phyloP scores from a whole-genome alignment of 2,888 invertebrate genomes.

The Camponotus fellah region DNA sequence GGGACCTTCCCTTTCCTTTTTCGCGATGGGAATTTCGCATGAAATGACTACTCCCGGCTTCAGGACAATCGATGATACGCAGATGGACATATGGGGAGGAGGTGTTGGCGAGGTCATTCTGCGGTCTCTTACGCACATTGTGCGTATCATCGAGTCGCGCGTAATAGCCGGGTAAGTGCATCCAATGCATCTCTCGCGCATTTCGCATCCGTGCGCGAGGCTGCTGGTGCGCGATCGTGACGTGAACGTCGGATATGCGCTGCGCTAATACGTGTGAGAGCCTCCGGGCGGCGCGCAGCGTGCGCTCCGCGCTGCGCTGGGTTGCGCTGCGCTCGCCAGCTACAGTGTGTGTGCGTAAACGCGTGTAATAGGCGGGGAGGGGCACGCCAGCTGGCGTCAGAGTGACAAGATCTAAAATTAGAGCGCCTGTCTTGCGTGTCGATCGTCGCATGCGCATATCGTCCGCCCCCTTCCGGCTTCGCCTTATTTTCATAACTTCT shows the following conservation, averaged over 20 bases:
- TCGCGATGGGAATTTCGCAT: neutral
- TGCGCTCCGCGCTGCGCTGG: conserved; percentile 34
- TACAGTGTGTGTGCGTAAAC: conserved; percentile 79
- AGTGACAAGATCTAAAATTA: conserved; percentile 86
- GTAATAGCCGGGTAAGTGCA: conserved; percentile 60
- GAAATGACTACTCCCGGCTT: neutral
- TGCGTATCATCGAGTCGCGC: conserved; percentile 32
- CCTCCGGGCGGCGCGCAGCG: conserved; percentile 4
- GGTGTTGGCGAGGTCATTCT: conserved; percentile 13
- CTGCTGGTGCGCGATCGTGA: conserved; percentile 48
- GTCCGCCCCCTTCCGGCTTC: conserved; percentile 85
- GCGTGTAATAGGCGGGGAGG: conserved; percentile 84
- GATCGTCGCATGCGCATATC: conserved; percentile 85
- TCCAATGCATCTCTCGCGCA: conserved; percentile 60
- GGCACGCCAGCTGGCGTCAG: conserved; percentile 83
- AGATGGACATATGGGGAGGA: conserved; percentile 29
- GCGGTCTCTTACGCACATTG: neutral
- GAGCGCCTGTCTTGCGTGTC: conserved; percentile 85
- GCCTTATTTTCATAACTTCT: conserved; percentile 85
- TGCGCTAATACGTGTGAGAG: conserved; percentile 33
- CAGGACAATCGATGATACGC: conserved; percentile 2
- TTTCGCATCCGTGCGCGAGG: conserved; percentile 47
- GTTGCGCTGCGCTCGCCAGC: conserved; percentile 31
- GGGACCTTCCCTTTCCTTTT: neutral
- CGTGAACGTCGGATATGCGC: conserved; percentile 39